Base-by-base conservation (phyloP, 2,113 vertebrate genomes). In the Pseudorasbora parva region DNA sequence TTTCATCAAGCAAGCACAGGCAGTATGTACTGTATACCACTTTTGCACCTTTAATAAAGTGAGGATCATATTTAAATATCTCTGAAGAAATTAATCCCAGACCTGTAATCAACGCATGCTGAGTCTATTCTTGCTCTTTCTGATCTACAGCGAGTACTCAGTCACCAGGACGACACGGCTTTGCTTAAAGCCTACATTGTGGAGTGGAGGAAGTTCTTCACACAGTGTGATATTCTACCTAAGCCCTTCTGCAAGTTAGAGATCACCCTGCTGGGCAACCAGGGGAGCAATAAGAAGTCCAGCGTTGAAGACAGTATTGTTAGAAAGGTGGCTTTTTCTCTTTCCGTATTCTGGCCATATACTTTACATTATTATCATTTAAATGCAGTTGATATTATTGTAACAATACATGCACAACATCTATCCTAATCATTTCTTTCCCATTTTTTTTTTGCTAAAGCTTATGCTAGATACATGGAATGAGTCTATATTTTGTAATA, bases 401-500 rank as follows among this genome's bases (percentile, higher is more conserved):
- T 43, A 43, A 1, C 41, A 47, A 25, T 2, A 45, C 10, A 72
- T 47, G 69, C 41, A 25, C 68, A 71, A 2, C 9, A 12, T 25
- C 9, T 60, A n/a, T 49, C 0, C 6, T 21, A 37, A 75, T 57
- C 15, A 27, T 21, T n/a, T 14, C 43, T 43, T 23, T 71, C 2
- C 8, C n/a, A n/a, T n/a, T 47, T 69, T 4, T 33, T 79, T 0
- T 8, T 79, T 43, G 12, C 62, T 60, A 60, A 23, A 99, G 98
- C 95, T 99, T 68, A 99, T 99, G 98, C 92, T 99, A 87, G 98
- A 99, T 92, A 99, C 98, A 0, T 99, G 98, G 97, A 99, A 99
- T 88, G 98, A 99, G 89, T 99, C 98, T 62, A 99, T 99, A 92
- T 99, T 99, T 94, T 99, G 97, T 90, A 99, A 99, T 91, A 99